Evolutionary conservation across 2,797 vertebrate genomes (phyloP).

Genomic region (Pseudochaenichthys georgianus): DNA sequence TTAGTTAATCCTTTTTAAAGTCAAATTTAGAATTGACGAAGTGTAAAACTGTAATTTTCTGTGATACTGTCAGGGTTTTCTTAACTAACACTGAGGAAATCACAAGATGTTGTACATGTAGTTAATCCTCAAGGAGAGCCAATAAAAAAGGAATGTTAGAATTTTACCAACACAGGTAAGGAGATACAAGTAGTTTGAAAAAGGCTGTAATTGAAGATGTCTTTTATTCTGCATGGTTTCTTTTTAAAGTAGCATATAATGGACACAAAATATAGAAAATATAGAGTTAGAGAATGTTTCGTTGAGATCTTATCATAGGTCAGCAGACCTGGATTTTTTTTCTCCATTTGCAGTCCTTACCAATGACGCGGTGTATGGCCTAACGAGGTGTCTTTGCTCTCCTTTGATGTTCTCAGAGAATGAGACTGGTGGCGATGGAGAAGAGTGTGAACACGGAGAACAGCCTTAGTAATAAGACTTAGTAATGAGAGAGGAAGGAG

Average conservation of each 20-base stretch:
- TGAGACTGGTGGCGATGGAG: conserved; percentile 41
- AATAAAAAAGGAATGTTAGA: neutral
- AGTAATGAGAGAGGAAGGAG: conserved; percentile 16
- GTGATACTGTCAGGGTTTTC: neutral
- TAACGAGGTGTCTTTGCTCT: conserved; percentile 17
- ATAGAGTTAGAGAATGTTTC: neutral
- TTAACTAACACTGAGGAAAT: neutral
- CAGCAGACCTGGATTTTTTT: conserved; percentile 4
- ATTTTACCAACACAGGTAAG: neutral
- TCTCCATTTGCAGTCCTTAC: neutral
- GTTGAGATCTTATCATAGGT: conserved; percentile 12
- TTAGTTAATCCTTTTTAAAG: neutral
- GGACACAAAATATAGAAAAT: neutral
- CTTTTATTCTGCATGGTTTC: neutral
- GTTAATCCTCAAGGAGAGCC: neutral
- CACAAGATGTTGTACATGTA: neutral
- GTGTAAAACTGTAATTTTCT: neutral
- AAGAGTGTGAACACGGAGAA: conserved; percentile 31
- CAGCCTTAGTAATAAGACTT: conserved; percentile 41
- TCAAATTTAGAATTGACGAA: neutral
- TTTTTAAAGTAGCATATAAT: neutral
- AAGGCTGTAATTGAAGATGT: neutral
- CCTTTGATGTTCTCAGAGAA: conserved; percentile 53
- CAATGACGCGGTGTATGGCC: neutral
- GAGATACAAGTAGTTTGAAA: neutral